Base-by-base conservation (phyloP, 1,140 invertebrate species). In the Pseudachorutes palmiensis region DNA sequence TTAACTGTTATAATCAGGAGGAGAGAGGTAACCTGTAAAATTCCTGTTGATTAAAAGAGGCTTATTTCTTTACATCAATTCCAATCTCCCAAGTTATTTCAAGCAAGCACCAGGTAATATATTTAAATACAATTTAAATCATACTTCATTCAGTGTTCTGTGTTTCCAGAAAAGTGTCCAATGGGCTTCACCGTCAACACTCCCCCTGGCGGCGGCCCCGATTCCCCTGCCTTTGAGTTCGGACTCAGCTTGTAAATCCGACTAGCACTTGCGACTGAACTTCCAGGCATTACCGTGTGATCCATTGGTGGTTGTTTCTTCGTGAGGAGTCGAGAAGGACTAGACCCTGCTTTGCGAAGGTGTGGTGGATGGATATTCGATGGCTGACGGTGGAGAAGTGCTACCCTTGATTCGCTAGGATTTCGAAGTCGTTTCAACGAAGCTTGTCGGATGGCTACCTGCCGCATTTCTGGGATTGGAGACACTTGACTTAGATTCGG, bases 1-100 rank as follows among this genome's bases (percentile, higher is more conserved):
- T 55, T 26, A 55, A 24, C 36, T 9, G 36, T 41, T 5, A 41
- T 41, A n/a, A n/a, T n/a, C n/a, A n/a, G 36, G 5, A 41, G 36
- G 36, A 41, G 19, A 41, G 36, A 41, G 19, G 5, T 41, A 45
- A 16, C 51, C 24, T 9, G 9, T 12, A 14, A 55, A 55, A 55
- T 14, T 26, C 24, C 51, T 19, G 24, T 55, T 55, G 51, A 55
- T 55, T 55, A 55, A 55, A 55, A 55, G 51, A 55, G 51, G 51
- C 51, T 55, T 55, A 55, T 55, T 55, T 55, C 51, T 55, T 26
- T 55, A 55, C n/a, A n/a, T n/a, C n/a, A n/a, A n/a, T n/a, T n/a
- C 12, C 12, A 55, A 55, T 45, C 36, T 45, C 19, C 19, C 19
- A 12, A 12, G 36, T 12, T 45, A 12, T 9, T 45, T 12, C 36